These are phyloP conservation scores for Leguminivora glycinivorella DNA, from an alignment of 1,140 invertebrate genomes.

Conservation along the genomic window DNA sequence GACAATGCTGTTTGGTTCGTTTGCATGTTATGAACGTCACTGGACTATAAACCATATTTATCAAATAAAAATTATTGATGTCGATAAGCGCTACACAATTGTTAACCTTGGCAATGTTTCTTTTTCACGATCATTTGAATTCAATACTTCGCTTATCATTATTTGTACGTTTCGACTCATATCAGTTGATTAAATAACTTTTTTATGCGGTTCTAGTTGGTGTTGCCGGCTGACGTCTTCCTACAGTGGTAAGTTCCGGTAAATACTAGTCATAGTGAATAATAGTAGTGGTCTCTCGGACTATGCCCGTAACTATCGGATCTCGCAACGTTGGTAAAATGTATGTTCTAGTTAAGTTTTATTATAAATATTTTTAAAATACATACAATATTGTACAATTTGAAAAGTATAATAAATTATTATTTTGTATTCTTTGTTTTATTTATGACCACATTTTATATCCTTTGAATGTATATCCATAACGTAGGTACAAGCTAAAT, in stretches of 20 bases:
- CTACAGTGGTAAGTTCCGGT: slow-evolving; percentile 66
- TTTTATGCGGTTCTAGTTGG: slow-evolving; percentile 70
- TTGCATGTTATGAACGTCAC: background rate
- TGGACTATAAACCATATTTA: slow-evolving; percentile 6
- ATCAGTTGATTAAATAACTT: slow-evolving; percentile 34
- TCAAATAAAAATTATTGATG: background rate
- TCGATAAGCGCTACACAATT: background rate
- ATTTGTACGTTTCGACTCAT: background rate
- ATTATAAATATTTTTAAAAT: slow-evolving; percentile 11
- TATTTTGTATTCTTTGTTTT: slow-evolving; percentile 42
- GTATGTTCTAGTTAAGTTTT: slow-evolving; percentile 24
- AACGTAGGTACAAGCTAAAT: no score
- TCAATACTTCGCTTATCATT: background rate
- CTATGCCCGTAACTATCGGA: slow-evolving; percentile 24
- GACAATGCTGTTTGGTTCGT: no score
- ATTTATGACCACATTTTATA: slow-evolving; percentile 32
- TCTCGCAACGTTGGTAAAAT: slow-evolving; percentile 38
- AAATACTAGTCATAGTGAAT: slow-evolving; percentile 57
- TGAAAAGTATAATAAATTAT: slow-evolving; percentile 48
- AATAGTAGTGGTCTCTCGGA: slow-evolving; percentile 54
- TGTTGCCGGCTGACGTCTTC: slow-evolving; percentile 34
- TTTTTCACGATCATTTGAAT: background rate
- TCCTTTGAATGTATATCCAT: no score
- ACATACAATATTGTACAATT: slow-evolving; percentile 29
- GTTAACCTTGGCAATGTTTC: background rate